Base-by-base conservation (phyloP, 2,113 vertebrate species). In the Seriola quinqueradiata region DNA sequence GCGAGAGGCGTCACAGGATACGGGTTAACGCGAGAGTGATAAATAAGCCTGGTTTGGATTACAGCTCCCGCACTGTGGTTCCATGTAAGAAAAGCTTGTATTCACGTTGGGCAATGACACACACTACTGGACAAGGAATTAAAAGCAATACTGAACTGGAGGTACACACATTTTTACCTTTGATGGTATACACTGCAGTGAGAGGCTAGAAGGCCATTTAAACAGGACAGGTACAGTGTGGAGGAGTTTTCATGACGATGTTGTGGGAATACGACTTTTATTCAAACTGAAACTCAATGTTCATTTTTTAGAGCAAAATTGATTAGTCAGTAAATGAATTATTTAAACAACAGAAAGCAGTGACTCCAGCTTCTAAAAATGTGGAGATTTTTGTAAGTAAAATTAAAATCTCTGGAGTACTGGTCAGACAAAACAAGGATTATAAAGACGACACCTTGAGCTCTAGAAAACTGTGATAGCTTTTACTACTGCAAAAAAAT, bases 31-130 rank as follows among this genome's bases (percentile, higher is more conserved):
- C 16, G 28, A 58, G 50, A 48, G 60, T 70, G 67, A 76, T 70
- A 63, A 85, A 81, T 64, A 40, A 40, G 17, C n/a, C 74, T 46
- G 48, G 54, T 67, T 70, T 61, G 50, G 52, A 77, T 84, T 70
- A 57, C 50, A 75, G 57, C 61, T 1, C 11, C 38, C 66, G n/a
- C 58, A 25, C 34, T 44, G 34, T 5, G 61, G 63, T 66, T 59
- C 46, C 25, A 38, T 58, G 58, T 16, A 55, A 70, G 59, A 68
- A 65, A 74, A 74, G 32, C 61, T 52, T 40, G 28, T 57, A 72
- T 40, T 76, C 25, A 70, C 34, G 36, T 61, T 57, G 50, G 32
- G 14, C 36, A 36, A 77, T 57, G 21, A 77, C 25, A 50, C 75
- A 79, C 66, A 48, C 58, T 2, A 4, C 48, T 36, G 77, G 59